Conservation (phyloP, 2,797 vertebrate species). For the Intellagama lesueurii region DNA sequence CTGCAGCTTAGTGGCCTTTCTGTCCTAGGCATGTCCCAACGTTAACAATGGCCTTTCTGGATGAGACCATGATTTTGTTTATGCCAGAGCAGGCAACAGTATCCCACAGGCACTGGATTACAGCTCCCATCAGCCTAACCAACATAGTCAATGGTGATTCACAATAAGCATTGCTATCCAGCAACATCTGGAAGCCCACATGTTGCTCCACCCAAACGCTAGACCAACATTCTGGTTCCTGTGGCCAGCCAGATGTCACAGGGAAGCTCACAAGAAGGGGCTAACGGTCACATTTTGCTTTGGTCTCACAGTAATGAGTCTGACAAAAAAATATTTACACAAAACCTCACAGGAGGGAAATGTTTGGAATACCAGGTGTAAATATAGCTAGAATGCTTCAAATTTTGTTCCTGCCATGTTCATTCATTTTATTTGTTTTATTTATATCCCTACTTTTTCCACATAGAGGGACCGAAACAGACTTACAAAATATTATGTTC, state of each 20-base stretch:
- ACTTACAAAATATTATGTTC: not conserved
- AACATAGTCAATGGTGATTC: not conserved
- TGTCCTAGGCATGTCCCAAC: not conserved
- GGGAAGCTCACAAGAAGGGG: not conserved
- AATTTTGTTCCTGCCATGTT: not conserved
- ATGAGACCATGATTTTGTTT: too few species aligned
- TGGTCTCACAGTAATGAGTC: slow-evolving; percentile 30
- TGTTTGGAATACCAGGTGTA: not conserved
- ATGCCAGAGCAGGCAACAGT: too few species aligned
- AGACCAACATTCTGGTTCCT: not conserved
- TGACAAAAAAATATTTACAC: not conserved
- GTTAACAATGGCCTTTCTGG: not conserved
- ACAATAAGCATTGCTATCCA: too few species aligned
- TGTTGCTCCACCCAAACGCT: not conserved
- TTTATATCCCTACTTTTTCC: too few species aligned
- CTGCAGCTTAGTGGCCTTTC: not conserved
- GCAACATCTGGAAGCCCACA: not conserved
- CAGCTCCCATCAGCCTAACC: not conserved
- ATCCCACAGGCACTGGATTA: not conserved
- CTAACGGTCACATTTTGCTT: not conserved
- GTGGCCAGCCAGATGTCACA: not conserved
- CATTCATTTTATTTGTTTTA: too few species aligned
- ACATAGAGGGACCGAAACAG: not conserved
- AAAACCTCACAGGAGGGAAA: not conserved
- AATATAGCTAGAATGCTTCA: not conserved